Evolutionary conservation across 2,888 invertebrate genomes (phyloP), one percentile per base, ranked within the genome.

Genomic region (Diachrysia chrysitis): DNA sequence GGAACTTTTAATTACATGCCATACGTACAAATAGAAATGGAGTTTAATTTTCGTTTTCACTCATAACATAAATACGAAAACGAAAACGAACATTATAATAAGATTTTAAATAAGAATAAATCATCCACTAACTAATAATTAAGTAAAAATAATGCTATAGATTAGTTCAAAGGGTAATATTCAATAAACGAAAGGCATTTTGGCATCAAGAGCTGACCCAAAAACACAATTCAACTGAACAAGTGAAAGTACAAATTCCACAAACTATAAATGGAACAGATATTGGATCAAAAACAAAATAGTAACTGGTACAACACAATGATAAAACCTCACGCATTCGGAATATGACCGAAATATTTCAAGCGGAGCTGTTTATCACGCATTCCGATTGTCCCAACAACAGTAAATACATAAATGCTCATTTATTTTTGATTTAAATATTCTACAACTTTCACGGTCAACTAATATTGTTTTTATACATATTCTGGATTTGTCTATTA

Each of bases 341-440:
- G 17, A 17, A 48, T 48, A 48, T 19, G 19, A 19, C 6, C 19
- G 48, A 19, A 46, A 46, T 46, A 17, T 46, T 46, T 17, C n/a
- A 55, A 16, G 0, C 5, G 6, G 19, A 12, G 1, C 46, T 48
- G 2, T 19, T 19, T 19, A 35, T 25, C 59, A 63, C 21, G 48
- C 66, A 42, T 59, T 57, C 25, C 32, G n/a, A 66, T 54, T 35
- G 53, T 59, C 66, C 35, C 17, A 37, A 23, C 32, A 48, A 16
- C 48, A 25, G 23, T 58, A n/a, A 48, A 10, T 21, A 21, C 19
- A 29, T 9, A 46, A 32, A 14, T 35, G 17, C 16, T 67, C 35
- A 29, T 58, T 17, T 9, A 42, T 58, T 66, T 57, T 29, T 17
- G 9, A 64, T 64, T 62, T 51, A 35, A 32, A 32, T 10, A 60